A percentile compares a stretch with the other conserved stretches of the same genome.
Conservation (phyloP, 92 coral and sea anemone genomes). For the Diadumene lineata region DNA sequence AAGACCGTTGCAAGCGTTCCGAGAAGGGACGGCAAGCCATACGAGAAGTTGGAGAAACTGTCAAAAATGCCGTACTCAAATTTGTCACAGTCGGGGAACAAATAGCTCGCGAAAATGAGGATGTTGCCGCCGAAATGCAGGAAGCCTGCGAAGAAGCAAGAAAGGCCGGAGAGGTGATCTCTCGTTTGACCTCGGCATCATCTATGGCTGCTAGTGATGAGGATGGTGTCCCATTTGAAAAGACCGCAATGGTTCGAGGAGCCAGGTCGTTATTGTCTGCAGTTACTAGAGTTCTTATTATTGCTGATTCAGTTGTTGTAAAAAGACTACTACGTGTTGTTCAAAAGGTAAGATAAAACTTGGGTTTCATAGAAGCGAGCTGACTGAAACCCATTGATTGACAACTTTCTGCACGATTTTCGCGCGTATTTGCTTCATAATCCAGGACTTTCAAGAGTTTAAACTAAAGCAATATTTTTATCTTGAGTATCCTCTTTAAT, state of each 20-base stretch:
- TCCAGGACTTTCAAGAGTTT: not conserved
- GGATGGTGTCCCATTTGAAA: slow-evolving; percentile 69
- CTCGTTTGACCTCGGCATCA: slow-evolving; percentile 67
- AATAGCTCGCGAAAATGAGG: slow-evolving; percentile 89
- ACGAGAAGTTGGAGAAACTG: slow-evolving; percentile 78
- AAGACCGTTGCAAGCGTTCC: slow-evolving; percentile 70
- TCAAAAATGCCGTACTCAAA: slow-evolving; percentile 75
- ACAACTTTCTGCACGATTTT: slow-evolving; percentile 7
- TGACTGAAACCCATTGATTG: slow-evolving; percentile 6
- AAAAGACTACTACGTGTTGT: slow-evolving; percentile 91
- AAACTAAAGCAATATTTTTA: not conserved
- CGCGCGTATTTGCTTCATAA: slow-evolving; percentile 2
- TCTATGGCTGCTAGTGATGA: slow-evolving; percentile 23
- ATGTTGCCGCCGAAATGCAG: slow-evolving; percentile 88
- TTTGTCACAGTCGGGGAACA: slow-evolving; percentile 97
- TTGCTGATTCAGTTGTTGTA: slow-evolving; percentile 92
- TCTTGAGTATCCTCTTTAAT: slow-evolving; percentile 2
- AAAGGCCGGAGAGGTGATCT: slow-evolving; percentile 85
- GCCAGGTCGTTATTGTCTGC: slow-evolving; percentile 90
- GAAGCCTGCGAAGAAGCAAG: slow-evolving; percentile 95
- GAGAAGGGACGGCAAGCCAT: slow-evolving; percentile 75
- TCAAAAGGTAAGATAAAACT: slow-evolving; percentile 67
- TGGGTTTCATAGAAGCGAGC: not conserved
- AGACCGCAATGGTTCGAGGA: slow-evolving; percentile 81
- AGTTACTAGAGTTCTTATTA: slow-evolving; percentile 85